These are phyloP conservation scores for Agriotes lineatus DNA, from an alignment of 2,888 invertebrate species.

Conservation along the genomic window DNA sequence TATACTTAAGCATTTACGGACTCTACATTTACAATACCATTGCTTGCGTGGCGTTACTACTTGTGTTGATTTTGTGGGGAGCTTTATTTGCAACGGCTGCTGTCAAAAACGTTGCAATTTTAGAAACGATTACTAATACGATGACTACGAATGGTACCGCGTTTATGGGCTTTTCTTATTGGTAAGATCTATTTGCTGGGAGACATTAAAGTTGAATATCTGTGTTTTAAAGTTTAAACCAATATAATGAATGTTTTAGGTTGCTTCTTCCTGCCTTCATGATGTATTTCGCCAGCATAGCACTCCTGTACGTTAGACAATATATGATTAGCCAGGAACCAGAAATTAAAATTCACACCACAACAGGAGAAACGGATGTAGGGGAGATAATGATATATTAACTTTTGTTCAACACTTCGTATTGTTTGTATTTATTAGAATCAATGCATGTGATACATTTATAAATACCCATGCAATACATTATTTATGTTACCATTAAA, in stretches of 20 bases:
- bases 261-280: constrained; percentile 55
- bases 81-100: constrained; percentile 59
- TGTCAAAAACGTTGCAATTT: constrained; percentile 61
- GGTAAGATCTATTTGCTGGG: constrained; percentile 55
- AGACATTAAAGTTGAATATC: too few species aligned
- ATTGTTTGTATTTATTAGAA: too few species aligned
- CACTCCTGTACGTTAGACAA: constrained; percentile 59
- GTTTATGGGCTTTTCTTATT: constrained; percentile 66
- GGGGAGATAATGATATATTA: constrained; percentile 44
- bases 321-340: constrained; percentile 60
- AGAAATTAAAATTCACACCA: constrained; percentile 48
- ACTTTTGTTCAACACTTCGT: constrained; percentile 11
- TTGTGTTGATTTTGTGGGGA: constrained; percentile 65
- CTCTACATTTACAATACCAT: constrained; percentile 73
- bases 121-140: constrained; percentile 60
- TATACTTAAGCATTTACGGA: constrained; percentile 70
- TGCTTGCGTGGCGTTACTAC: constrained; percentile 60
- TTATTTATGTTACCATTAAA: too few species aligned
- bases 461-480: too few species aligned
- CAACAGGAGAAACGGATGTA: constrained; percentile 47
- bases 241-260: constrained; percentile 52
- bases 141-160: constrained; percentile 59
- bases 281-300: constrained; percentile 58
- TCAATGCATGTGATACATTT: too few species aligned
- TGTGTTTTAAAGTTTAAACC: too few species aligned